A percentile compares a stretch with the other conserved stretches of the same genome.
Conservation (phyloP, 1,140 invertebrate species). For the Cydia splendana region DNA sequence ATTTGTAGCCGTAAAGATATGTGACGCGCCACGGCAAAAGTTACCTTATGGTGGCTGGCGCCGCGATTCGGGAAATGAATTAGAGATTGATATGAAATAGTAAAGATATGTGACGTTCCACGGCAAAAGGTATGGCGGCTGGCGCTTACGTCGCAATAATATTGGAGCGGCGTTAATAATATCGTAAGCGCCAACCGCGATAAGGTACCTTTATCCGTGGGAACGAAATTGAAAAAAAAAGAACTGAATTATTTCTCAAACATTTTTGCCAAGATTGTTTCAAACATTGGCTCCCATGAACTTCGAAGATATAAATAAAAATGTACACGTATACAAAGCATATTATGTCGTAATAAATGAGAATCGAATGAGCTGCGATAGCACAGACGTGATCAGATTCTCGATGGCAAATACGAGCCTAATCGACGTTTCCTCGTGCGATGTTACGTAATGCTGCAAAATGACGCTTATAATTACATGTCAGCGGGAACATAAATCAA, state of each 20-base stretch:
- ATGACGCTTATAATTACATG: constrained; percentile 13
- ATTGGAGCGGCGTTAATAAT: too few relatives aligned
- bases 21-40: too few relatives aligned
- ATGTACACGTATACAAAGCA: constrained; percentile 14
- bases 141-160: too few relatives aligned
- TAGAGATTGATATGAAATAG: too few relatives aligned
- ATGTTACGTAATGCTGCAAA: constrained; percentile 22
- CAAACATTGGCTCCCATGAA: background rate
- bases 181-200: too few relatives aligned
- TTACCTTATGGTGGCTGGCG: too few relatives aligned
- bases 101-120: too few relatives aligned
- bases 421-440: constrained; percentile 34
- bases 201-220: too few relatives aligned
- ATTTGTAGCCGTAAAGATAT: too few relatives aligned
- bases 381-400: constrained; percentile 45
- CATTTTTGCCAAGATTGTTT: background rate
- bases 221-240: too few relatives aligned
- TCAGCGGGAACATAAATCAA: background rate
- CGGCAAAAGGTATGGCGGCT: too few relatives aligned
- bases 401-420: constrained; percentile 41
- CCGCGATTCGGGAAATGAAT: too few relatives aligned
- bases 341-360: constrained; percentile 46
- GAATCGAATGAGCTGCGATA: constrained; percentile 47
- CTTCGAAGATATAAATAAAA: background rate
- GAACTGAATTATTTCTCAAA: background rate